These are phyloP conservation scores for Papilio polyxenes DNA, from an alignment of 1,140 invertebrate genomes.

Conservation along the genomic window DNA sequence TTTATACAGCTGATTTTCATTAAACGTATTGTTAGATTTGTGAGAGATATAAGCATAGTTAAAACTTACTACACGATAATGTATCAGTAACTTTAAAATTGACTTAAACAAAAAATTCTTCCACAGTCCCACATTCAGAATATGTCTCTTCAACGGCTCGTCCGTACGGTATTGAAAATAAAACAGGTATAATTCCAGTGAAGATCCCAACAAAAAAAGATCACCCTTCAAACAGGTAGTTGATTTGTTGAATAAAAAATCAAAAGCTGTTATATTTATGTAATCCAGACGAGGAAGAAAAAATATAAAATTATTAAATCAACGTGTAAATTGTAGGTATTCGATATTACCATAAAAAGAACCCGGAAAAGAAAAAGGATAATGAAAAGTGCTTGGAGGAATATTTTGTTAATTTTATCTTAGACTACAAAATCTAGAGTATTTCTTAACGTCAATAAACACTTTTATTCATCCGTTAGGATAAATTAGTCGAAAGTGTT, in stretches of 20 bases:
- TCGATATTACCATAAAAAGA: not conserved
- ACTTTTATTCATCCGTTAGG: not conserved
- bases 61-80: not conserved
- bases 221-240: constrained; percentile 32
- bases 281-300: not conserved
- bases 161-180: not conserved
- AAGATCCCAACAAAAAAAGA: constrained; percentile 11
- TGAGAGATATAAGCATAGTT: not conserved
- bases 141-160: not conserved
- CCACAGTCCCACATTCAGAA: not conserved
- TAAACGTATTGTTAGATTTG: not conserved
- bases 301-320: not conserved
- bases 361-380: not conserved
- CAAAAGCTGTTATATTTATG: not conserved
- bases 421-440: not conserved
- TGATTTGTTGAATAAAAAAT: not conserved
- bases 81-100: not conserved
- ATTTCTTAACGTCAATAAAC: not conserved
- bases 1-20: constrained; percentile 15
- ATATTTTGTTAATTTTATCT: not conserved
- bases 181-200: constrained; percentile 6
- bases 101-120: not conserved
- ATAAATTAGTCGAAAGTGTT: constrained; percentile 43
- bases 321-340: not conserved
- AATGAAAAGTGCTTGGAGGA: not conserved